Evolutionary conservation across 2,113 vertebrate species (phyloP).

Genomic region (Ophiodon elongatus): DNA sequence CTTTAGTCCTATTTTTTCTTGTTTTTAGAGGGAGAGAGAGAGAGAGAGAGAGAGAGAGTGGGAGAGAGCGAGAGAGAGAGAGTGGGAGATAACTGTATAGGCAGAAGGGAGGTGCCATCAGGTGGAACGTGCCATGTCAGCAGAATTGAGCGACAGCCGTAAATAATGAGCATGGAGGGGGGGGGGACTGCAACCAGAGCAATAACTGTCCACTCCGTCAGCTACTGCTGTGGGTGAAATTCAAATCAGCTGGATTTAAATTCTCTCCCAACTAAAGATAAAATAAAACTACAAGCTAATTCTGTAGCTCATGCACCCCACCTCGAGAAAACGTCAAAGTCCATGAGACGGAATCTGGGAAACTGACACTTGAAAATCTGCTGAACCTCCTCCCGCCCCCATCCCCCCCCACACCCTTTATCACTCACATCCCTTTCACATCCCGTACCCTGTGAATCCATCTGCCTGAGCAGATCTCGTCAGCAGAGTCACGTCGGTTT

Average conservation of each 20-base stretch:
- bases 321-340: slow-evolving; percentile 14
- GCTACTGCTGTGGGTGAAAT: slow-evolving; percentile 28
- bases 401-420: background rate
- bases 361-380: slow-evolving; percentile 24
- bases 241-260: slow-evolving; percentile 39
- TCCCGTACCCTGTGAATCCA: slow-evolving; percentile 33
- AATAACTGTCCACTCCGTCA: slow-evolving; percentile 49
- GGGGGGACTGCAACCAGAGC: slow-evolving; percentile 40
- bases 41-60: background rate
- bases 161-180: slow-evolving; percentile 45
- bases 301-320: background rate
- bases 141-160: slow-evolving; percentile 55
- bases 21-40: background rate
- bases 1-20: no score
- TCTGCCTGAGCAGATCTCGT: slow-evolving; percentile 40
- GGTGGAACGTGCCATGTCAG: slow-evolving; percentile 51
- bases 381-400: background rate
- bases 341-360: background rate
- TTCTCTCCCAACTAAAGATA: background rate
- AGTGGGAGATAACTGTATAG: background rate
- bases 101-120: slow-evolving; percentile 23
- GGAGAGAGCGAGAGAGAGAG: background rate
- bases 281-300: background rate
- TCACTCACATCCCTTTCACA: background rate
- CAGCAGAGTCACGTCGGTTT: slow-evolving; percentile 15